Evolutionary conservation across 2,797 vertebrate species (phyloP).

Genomic region (Borostomias antarcticus): DNA sequence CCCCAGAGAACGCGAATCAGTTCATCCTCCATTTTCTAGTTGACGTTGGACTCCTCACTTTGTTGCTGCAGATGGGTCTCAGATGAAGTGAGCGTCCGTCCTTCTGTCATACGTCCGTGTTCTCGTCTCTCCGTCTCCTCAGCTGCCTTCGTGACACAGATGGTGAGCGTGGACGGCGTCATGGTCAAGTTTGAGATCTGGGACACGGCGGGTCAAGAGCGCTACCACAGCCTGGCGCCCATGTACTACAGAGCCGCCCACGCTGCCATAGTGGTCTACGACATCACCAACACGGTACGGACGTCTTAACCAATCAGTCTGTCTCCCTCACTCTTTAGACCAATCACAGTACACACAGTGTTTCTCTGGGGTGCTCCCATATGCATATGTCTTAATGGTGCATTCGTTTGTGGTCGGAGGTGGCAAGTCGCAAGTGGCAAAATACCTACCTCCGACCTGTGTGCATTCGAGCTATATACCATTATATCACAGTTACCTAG

Average conservation of each 20-base stretch:
- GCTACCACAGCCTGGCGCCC: constrained; percentile 83
- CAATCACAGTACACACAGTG: no score
- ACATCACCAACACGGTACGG: constrained; percentile 81
- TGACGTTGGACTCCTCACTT: background rate
- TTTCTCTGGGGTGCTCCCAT: no score
- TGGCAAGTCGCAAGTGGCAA: no score
- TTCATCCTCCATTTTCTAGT: background rate
- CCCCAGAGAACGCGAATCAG: background rate
- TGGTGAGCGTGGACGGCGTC: constrained; percentile 81
- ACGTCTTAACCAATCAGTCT: background rate
- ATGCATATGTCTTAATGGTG: no score
- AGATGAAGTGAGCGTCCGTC: background rate
- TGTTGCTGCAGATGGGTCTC: no score
- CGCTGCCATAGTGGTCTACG: constrained; percentile 82
- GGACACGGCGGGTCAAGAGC: constrained; percentile 81
- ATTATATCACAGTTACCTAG: no score
- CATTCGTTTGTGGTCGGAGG: no score
- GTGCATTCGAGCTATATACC: no score
- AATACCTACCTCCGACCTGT: no score
- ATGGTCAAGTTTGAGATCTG: constrained; percentile 85
- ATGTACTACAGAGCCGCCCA: constrained; percentile 83
- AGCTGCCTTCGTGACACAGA: constrained; percentile 83
- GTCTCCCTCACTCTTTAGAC: no score
- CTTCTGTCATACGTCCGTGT: background rate
- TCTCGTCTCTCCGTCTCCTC: fast-evolving